Base-by-base conservation (phyloP, 2,888 invertebrate species). In the Eulithis testata region DNA sequence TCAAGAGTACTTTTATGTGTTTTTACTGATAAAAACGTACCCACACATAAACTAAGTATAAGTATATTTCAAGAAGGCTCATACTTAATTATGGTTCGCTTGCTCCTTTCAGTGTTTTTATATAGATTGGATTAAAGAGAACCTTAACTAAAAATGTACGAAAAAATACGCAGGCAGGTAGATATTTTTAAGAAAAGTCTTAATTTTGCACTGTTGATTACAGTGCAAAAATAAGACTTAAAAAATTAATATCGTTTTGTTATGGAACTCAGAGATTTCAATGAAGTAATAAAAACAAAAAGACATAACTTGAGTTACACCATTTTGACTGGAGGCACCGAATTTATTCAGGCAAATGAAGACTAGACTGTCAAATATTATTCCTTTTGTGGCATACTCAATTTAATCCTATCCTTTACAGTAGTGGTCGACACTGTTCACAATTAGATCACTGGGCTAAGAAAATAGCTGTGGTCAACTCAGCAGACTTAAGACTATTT, bases 81-180 rank as follows among this genome's bases (percentile, higher is more conserved):
- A 40, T 37, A 40, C 4, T 36, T 37, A 31, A 9, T 2, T 57
- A 37, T 14, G 37, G 37, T 49, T 49, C 57, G 47, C 9, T 49
- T 47, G 57, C 14, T 47, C 45, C 57, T 49, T 57, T 57, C 11
- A 49, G 47, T 57, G 27, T 47, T 21, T 57, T 57, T 37, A 45
- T 45, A 44, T 8, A 21, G 5, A 49, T 21, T 49, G 9, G 9
- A 49, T 49, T 21, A 49, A 21, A 8, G 11, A 6, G 14, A 12
- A 47, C 21, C 49, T 21, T 49, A 2, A 47, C 7, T 8, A 8
- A 47, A 47, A 47, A 7, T 47, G 7, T 47, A 47, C 14, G 14
- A 47, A 47, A 6, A 31, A 31, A 31, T 6, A 31, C 31, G 31
- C 3, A 31, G 31, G 5, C 31, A 31, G 31, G 1, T 31, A 31